Percentiles rank a stretch among this genome's conserved stretches.
Conservation (phyloP, 2,888 invertebrate genomes). For the Protophormia terraenovae region DNA sequence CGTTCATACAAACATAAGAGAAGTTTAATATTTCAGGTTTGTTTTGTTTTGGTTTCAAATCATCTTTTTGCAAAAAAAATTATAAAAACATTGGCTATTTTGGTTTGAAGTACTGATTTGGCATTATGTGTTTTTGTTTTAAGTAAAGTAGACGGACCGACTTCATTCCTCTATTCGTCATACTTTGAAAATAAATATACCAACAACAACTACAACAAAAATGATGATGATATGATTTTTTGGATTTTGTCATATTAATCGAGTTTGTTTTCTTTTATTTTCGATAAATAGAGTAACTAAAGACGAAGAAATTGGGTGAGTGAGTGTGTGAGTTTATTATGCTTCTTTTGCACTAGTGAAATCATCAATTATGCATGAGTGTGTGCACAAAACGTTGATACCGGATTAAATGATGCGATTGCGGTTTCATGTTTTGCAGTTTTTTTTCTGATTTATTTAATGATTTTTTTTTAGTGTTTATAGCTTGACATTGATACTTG, state of each 20-base stretch:
- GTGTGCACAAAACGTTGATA: not conserved
- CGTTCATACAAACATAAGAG: not conserved
- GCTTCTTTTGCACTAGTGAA: not conserved
- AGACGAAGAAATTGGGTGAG: constrained; percentile 45
- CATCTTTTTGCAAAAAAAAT: not conserved
- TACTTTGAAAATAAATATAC: not conserved
- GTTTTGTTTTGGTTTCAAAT: not conserved
- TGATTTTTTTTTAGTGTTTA: constrained; percentile 15
- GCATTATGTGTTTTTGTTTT: not conserved
- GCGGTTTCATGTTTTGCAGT: constrained; percentile 5
- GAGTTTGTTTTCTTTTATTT: not conserved
- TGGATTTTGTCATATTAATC: constrained; percentile 38
- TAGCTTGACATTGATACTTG: constrained; percentile 14
- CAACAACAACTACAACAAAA: not conserved
- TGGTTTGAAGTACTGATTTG: constrained; percentile 2
- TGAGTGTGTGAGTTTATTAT: constrained; percentile 5
- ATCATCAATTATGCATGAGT: constrained; percentile 18
- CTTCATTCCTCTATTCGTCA: not conserved
- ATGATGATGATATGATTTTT: constrained; percentile 1
- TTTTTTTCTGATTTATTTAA: constrained; percentile 3
- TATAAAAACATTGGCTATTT: constrained; percentile 2
- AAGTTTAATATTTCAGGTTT: constrained; percentile 45
- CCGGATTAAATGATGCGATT: constrained; percentile 7
- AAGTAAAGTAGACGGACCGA: not conserved
- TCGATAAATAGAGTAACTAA: not conserved